Conservation (phyloP, 2,888 invertebrate species). For the Uloborus plumipes region DNA sequence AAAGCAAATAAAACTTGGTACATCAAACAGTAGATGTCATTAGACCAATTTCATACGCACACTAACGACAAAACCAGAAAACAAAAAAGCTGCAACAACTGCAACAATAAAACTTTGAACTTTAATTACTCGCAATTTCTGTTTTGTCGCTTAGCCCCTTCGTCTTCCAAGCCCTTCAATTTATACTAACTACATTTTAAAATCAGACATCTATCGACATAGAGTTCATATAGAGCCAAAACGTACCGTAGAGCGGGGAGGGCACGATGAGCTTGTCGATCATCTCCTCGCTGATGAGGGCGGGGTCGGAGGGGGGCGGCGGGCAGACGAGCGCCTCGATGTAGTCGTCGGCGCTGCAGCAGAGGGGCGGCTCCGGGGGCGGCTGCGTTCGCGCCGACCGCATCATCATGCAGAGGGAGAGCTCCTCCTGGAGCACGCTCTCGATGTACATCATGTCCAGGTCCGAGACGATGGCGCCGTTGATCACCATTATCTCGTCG, state of each 20-base stretch:
- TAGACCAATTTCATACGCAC: no score
- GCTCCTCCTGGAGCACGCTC: conserved; percentile 94
- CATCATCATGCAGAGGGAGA: conserved; percentile 96
- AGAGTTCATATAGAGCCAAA: no score
- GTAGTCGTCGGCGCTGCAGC: conserved; percentile 82
- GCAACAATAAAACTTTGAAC: no score
- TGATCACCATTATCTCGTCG: conserved; percentile 99
- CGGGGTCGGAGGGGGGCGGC: conserved; percentile 91
- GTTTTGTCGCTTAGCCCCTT: no score
- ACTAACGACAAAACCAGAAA: no score
- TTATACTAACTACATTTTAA: no score
- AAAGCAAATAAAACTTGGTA: no score
- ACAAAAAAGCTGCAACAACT: no score
- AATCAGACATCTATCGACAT: no score
- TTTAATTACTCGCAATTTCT: no score
- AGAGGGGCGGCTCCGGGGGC: conserved; percentile 67
- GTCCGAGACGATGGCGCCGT: conserved; percentile 97
- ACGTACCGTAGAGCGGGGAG: conserved; percentile 93
- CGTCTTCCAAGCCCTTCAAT: no score
- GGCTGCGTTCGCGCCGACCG: conserved; percentile 85
- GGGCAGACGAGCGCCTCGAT: conserved; percentile 89
- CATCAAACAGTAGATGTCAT: no score
- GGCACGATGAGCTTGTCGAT: conserved; percentile 96
- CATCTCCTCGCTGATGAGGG: conserved; percentile 91
- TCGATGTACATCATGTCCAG: conserved; percentile 99